Base-by-base conservation (phyloP, 64 coral and sea anemone genomes). In the Dendrophyllia cribrosa region DNA sequence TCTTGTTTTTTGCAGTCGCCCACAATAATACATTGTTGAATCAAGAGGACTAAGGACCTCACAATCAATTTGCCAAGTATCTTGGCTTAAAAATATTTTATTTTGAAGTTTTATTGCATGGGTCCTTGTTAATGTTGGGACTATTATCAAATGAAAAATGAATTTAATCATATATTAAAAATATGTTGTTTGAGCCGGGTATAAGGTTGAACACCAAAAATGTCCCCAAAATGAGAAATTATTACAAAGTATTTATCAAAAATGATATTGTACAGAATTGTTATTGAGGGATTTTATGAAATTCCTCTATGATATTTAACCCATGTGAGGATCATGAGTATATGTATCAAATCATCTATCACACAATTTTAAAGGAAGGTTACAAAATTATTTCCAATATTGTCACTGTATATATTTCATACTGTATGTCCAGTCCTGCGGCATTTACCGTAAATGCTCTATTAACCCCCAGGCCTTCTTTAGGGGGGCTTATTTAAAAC, bases 241-340 rank as follows among this genome's bases (percentile, higher is more conserved):
- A 77, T 77, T 55, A 13, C 51, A 77, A 23, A 77, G 75, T 76
- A 76, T 76, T 77, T 77, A 77, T 77, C 75, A 77, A 55, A 77
- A 55, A 76, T 56, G 4, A 77, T 61, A 24, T 19, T 62, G 56
- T 55, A 81, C 76, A 81, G 56, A 81, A 81, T 61, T 81, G 15
- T 81, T 81, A 62, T 62, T 81, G 77, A 81, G 75, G 51, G 75
- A 77, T 77, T 77, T 77, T 77, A 74, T 77, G 48, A 77, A 77
- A 77, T 55, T 55, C 75, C 53, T 77, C 51, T 55, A 55, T 52
- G 20, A 77, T 77, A 77, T 77, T 77, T 77, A 77, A 53, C 48
- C 75, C 51, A 4, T 9, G 20, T 22, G 51, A 20, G 22, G 72
- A 50, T 14, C 13, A 58, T 58, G 7, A 58, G 19, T 64, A 23